Conservation (phyloP, 1,140 invertebrate species). For the Daktulosphaira vitifoliae region DNA sequence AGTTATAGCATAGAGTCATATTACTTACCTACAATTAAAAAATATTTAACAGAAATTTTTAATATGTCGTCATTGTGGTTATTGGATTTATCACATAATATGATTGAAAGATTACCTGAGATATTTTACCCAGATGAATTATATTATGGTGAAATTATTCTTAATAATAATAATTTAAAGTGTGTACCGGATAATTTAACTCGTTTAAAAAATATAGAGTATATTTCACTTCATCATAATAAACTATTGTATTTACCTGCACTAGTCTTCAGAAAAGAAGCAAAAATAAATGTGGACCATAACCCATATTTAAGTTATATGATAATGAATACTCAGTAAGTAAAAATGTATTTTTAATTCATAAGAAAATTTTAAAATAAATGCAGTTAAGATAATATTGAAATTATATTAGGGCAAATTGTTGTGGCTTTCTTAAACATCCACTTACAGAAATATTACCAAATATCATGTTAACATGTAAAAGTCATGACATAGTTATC, state of each 20-base stretch:
- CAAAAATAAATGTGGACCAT: constrained; percentile 8
- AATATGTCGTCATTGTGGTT: constrained; percentile 20
- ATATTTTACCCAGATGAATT: neutral
- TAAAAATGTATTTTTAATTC: no score
- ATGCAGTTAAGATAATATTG: no score
- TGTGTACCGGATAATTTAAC: constrained; percentile 9
- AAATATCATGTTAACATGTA: neutral
- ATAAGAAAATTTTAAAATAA: no score
- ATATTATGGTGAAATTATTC: constrained; percentile 11
- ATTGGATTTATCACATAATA: constrained; percentile 4
- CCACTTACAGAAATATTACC: neutral
- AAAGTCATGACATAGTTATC: neutral
- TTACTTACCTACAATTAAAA: no score
- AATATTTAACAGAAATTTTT: neutral
- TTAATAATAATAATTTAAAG: constrained; percentile 1
- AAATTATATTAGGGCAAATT: neutral
- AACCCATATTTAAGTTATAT: constrained; percentile 11
- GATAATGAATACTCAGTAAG: neutral
- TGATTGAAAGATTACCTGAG: constrained; percentile 5
- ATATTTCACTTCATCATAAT: constrained; percentile 3
- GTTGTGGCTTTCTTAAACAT: constrained; percentile 4
- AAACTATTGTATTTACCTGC: constrained; percentile 1
- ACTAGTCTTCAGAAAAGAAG: neutral
- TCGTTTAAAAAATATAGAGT: constrained; percentile 15
- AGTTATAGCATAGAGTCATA: no score